Percentiles rank a stretch among this genome's conserved stretches.
These are phyloP conservation scores for Teinopalpus imperialis DNA, from an alignment of 2,888 invertebrate species.

Conservation along the genomic window DNA sequence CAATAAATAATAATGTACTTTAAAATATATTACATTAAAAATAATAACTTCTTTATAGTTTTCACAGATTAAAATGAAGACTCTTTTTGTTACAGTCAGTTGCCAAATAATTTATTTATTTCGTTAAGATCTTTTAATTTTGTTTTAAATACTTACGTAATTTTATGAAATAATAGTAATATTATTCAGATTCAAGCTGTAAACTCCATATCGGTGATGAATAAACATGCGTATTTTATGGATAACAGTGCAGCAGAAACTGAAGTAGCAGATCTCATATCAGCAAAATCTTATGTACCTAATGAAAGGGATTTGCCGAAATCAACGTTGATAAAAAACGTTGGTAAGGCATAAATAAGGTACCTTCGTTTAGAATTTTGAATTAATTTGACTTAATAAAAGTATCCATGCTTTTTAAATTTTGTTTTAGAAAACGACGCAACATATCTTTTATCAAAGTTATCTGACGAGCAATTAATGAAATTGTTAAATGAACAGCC, in stretches of 20 bases:
- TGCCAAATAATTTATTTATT: too few species aligned
- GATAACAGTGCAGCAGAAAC: slow-evolving; percentile 43
- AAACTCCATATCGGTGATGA: slow-evolving; percentile 41
- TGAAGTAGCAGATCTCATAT: slow-evolving; percentile 52
- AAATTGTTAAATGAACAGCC: slow-evolving; percentile 58
- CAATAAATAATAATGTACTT: too few species aligned
- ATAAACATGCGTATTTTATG: slow-evolving; percentile 37
- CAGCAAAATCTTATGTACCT: slow-evolving; percentile 56
- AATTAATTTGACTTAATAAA: too few species aligned
- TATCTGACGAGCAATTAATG: slow-evolving; percentile 62
- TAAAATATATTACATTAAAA: too few species aligned
- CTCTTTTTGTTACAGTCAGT: too few species aligned
- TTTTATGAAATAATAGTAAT: too few species aligned
- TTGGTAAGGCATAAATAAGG: slow-evolving; percentile 40
- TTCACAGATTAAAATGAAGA: too few species aligned
- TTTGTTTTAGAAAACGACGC: slow-evolving; percentile 49
- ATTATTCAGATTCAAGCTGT: slow-evolving; percentile 41
- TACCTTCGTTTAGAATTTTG: too few species aligned
- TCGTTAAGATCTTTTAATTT: too few species aligned
- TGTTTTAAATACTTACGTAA: too few species aligned
- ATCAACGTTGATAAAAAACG: slow-evolving; percentile 43
- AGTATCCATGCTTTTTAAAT: too few species aligned
- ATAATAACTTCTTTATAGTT: too few species aligned
- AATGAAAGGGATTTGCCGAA: slow-evolving; percentile 54
- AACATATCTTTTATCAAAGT: slow-evolving; percentile 61